A percentile compares a stretch with the other conserved stretches of the same genome.
These are phyloP conservation scores for Drosophila yakuba DNA, from an alignment of 1,140 invertebrate species.

Conservation along the genomic window DNA sequence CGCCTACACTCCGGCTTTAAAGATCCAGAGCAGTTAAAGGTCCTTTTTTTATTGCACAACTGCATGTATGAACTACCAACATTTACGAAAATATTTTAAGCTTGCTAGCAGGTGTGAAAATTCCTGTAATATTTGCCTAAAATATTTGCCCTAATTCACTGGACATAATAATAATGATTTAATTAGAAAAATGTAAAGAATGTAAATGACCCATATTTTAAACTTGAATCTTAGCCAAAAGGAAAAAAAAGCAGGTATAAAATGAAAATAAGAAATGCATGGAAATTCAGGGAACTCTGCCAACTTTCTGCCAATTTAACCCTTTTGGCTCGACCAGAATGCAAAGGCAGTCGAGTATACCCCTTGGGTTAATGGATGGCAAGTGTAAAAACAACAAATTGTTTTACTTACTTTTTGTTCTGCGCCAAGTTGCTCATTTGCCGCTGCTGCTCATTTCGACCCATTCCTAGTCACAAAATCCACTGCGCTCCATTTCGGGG, in stretches of 20 bases:
- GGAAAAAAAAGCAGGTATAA: background rate
- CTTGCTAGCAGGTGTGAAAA: background rate
- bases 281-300: background rate
- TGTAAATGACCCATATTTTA: background rate
- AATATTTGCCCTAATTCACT: background rate
- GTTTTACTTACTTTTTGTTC: constrained; percentile 80
- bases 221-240: background rate
- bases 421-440: constrained; percentile 76
- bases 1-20: background rate
- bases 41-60: background rate
- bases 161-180: no score
- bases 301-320: constrained; percentile 31
- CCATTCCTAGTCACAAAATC: constrained; percentile 16
- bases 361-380: constrained; percentile 35
- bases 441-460: constrained; percentile 18
- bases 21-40: background rate
- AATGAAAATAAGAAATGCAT: constrained; percentile 5
- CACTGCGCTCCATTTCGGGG: constrained; percentile 37
- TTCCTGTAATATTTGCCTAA: background rate
- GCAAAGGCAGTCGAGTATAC: constrained; percentile 27
- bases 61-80: background rate
- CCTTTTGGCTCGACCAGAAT: background rate
- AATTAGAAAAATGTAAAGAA: no score
- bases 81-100: background rate
- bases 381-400: constrained; percentile 75